Evolutionary conservation across 1,140 invertebrate genomes (phyloP).

Genomic region (Lysiphlebus fabarum): DNA sequence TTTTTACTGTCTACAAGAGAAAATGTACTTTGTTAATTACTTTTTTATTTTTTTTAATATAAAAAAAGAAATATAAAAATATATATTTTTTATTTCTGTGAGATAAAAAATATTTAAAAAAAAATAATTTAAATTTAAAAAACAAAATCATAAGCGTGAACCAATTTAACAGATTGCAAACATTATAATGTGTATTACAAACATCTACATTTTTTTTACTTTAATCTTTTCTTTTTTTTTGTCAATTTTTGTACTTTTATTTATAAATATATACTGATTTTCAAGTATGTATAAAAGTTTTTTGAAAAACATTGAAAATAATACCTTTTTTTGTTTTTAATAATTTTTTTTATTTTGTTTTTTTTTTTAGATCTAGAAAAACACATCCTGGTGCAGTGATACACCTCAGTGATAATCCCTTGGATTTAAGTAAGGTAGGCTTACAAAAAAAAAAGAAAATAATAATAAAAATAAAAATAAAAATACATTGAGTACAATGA

Average conservation of each 20-base stretch:
- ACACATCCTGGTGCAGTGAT: slow-evolving; percentile 93
- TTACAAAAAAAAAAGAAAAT: slow-evolving; percentile 1
- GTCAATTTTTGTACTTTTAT: slow-evolving; percentile 2
- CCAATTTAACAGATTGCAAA: slow-evolving; percentile 29
- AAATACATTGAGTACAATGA: background rate
- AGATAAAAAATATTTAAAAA: slow-evolving; percentile 1
- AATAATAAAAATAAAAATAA: too few relatives aligned
- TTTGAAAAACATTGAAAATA: background rate
- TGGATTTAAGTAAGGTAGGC: slow-evolving; percentile 88
- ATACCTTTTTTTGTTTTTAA: slow-evolving; percentile 2
- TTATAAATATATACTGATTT: background rate
- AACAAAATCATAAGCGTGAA: background rate
- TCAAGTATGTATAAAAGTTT: slow-evolving; percentile 10
- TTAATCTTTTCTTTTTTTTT: slow-evolving; percentile 6
- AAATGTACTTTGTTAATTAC: too few relatives aligned
- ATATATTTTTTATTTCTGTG: slow-evolving; percentile 5
- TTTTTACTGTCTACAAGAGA: too few relatives aligned
- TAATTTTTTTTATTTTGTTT: slow-evolving; percentile 13
- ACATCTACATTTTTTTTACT: slow-evolving; percentile 12
- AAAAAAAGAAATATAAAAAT: too few relatives aligned
- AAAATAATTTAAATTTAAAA: background rate
- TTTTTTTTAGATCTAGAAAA: slow-evolving; percentile 83
- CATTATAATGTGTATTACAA: slow-evolving; percentile 5
- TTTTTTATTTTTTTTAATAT: too few relatives aligned
- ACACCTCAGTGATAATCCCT: slow-evolving; percentile 92